Evolutionary conservation across 2,113 vertebrate genomes (phyloP).

Genomic region (Vicugna pacos): DNA sequence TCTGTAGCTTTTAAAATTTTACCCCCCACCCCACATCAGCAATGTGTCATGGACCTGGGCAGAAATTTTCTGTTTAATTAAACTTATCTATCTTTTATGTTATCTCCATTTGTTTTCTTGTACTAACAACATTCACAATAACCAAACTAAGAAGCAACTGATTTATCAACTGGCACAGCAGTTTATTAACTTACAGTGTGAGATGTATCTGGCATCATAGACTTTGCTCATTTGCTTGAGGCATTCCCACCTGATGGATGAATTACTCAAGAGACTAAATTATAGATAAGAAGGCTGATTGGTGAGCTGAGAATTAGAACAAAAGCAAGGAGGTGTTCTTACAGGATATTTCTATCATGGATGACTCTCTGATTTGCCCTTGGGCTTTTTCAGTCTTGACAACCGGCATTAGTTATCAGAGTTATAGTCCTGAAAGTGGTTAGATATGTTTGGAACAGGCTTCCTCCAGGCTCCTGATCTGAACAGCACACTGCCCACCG

Average conservation of each 20-base stretch:
- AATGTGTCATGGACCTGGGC: conserved; percentile 23
- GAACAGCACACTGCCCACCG: background rate
- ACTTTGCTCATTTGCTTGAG: conserved; percentile 68
- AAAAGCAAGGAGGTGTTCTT: conserved; percentile 67
- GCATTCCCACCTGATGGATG: conserved; percentile 69
- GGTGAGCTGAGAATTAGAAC: conserved; percentile 56
- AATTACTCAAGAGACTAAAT: conserved; percentile 72
- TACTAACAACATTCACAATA: conserved; percentile 75
- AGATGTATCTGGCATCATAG: conserved; percentile 64
- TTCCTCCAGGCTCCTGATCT: background rate
- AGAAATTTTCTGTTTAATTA: conserved; percentile 69
- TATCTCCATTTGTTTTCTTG: conserved; percentile 78
- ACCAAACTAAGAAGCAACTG: conserved; percentile 62
- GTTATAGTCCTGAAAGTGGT: background rate
- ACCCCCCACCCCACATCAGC: background rate
- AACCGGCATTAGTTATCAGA: conserved; percentile 65
- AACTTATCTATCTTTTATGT: conserved; percentile 73
- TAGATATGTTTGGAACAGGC: background rate
- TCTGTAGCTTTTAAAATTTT: conserved; percentile 39
- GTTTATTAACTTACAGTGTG: conserved; percentile 63
- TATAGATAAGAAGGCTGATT: conserved; percentile 72
- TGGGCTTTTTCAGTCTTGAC: conserved; percentile 58
- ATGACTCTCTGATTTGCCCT: conserved; percentile 43
- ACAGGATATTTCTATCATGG: conserved; percentile 61
- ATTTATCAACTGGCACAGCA: conserved; percentile 71